A percentile compares a stretch with the other conserved stretches of the same genome.
These are phyloP conservation scores for Nephila pilipes DNA, from an alignment of 1,140 invertebrate species.

Conservation along the genomic window DNA sequence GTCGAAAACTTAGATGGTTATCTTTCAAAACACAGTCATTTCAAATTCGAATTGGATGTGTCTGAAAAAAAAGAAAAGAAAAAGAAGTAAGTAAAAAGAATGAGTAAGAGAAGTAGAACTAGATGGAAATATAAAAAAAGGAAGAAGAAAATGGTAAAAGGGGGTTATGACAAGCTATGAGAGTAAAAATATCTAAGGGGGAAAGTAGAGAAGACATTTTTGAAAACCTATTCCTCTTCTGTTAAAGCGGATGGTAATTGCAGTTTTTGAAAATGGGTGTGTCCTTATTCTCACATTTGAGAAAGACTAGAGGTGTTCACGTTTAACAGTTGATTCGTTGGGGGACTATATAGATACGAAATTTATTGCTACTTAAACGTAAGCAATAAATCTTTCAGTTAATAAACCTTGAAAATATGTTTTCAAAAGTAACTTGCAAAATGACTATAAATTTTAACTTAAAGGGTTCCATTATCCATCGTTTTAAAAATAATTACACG, in stretches of 20 bases:
- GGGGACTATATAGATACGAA: constrained; percentile 27
- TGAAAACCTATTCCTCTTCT: constrained; percentile 70
- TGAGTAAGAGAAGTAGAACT: constrained; percentile 42
- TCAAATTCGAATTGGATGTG: not conserved
- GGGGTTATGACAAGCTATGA: constrained; percentile 13
- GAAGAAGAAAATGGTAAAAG: not conserved
- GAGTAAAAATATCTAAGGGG: constrained; percentile 28
- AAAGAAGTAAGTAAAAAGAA: not conserved
- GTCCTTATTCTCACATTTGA: constrained; percentile 67
- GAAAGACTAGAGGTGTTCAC: constrained; percentile 49
- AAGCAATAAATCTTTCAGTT: not conserved
- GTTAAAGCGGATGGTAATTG: constrained; percentile 60
- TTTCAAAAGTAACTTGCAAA: too few relatives aligned
- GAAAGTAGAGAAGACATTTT: not conserved
- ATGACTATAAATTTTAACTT: too few relatives aligned
- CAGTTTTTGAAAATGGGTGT: constrained; percentile 67
- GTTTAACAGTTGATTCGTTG: constrained; percentile 23
- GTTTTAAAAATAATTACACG: too few relatives aligned
- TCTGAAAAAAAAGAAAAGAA: not conserved
- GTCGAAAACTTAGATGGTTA: constrained; percentile 20
- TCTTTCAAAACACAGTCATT: not conserved
- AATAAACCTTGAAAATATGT: too few relatives aligned
- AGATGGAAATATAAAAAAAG: not conserved
- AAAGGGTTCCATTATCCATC: too few relatives aligned
- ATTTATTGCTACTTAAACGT: not conserved